Evolutionary conservation across 2,888 invertebrate species (phyloP), one percentile per base, ranked within the genome.

Genomic region (Pecten maximus): DNA sequence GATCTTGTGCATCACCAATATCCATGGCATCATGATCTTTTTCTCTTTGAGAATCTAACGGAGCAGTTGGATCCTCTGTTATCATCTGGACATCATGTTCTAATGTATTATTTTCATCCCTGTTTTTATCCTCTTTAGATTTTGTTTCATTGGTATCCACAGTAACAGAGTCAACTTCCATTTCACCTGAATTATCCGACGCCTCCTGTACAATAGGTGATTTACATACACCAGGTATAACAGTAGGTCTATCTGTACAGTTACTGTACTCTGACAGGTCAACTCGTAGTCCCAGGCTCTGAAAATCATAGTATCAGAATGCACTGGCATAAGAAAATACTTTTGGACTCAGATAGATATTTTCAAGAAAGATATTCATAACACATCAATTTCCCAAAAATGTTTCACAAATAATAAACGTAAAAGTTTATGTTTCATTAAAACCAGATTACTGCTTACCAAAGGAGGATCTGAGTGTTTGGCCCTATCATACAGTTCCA

Each of bases 401-500:
- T n/a, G n/a, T n/a, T n/a, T n/a, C n/a, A n/a, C n/a, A n/a, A n/a
- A n/a, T n/a, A n/a, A n/a, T n/a, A n/a, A n/a, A n/a, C n/a, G n/a
- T n/a, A n/a, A n/a, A n/a, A n/a, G n/a, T n/a, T n/a, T n/a, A n/a
- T n/a, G n/a, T n/a, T n/a, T n/a, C n/a, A n/a, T n/a, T 40, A 40
- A 28, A 44, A 40, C 87, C 39, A 12, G 86, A 44, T 23, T 44
- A 40, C 87, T 87, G 8, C 95, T 94, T 94, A 96, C 96, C 91
- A 96, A 92, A 3, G 94, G 94, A 44, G 95, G 95, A 48, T 94
- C 93, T 19, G 94, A 93, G 16, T 91, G 89, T 2, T 91, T 93
- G 40, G 96, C 95, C 91, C 94, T 93, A 89, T 96, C 95, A 93
- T 96, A 96, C 87, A 96, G 93, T 35, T 93, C 94, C 23, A 96